Conservation (phyloP, 2,888 invertebrate genomes). For the Oxystoma pomonae region DNA sequence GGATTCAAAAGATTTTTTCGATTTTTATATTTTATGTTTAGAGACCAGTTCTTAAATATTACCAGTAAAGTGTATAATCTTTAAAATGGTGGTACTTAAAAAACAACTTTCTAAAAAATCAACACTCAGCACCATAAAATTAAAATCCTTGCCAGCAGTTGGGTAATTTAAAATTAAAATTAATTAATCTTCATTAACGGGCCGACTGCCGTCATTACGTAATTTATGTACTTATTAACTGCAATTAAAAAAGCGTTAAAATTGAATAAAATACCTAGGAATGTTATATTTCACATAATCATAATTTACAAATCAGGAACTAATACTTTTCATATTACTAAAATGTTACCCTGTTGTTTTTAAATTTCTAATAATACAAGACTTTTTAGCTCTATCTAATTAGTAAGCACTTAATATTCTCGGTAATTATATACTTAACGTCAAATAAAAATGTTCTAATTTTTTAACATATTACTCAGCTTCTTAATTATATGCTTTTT, state of each 20-base stretch:
- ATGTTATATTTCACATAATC: not conserved
- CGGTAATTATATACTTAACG: too few relatives aligned
- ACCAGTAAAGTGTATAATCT: too few relatives aligned
- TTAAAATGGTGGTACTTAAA: not conserved
- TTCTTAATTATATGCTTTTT: too few relatives aligned
- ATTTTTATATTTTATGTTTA: too few relatives aligned
- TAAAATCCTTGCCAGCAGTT: not conserved
- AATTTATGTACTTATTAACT: slow-evolving; percentile 4
- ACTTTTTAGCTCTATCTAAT: too few relatives aligned
- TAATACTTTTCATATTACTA: not conserved
- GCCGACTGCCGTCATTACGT: not conserved
- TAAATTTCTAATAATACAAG: too few relatives aligned
- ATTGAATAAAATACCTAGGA: slow-evolving; percentile 2
- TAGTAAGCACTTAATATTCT: too few relatives aligned
- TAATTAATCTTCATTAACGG: not conserved
- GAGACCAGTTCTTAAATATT: too few relatives aligned
- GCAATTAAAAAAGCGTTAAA: slow-evolving; percentile 12
- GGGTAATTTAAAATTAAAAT: not conserved
- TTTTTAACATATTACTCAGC: too few relatives aligned
- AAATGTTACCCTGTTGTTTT: not conserved
- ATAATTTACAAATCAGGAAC: not conserved
- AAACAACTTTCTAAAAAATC: not conserved
- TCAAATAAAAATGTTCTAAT: too few relatives aligned
- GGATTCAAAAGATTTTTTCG: too few relatives aligned
- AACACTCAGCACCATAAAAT: not conserved